These are phyloP conservation scores for Syngnathus floridae DNA, from an alignment of 2,113 vertebrate genomes.

Conservation along the genomic window DNA sequence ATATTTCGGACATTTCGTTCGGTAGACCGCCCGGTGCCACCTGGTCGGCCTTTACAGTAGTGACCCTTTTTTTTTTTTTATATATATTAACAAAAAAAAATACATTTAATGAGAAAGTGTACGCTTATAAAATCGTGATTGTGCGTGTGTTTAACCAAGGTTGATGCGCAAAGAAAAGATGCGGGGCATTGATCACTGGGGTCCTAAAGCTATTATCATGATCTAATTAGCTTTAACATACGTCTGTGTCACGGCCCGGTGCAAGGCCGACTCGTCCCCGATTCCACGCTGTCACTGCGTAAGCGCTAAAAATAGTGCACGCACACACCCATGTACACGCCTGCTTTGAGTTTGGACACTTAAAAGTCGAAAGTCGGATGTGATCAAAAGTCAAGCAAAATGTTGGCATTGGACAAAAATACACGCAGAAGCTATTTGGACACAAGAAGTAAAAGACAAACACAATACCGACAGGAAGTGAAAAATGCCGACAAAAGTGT, in stretches of 20 bases:
- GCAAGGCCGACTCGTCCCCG: constrained; percentile 71
- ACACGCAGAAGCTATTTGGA: no score
- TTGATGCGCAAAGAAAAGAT: constrained; percentile 68
- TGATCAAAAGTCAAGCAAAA: no score
- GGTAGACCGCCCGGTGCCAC: neutral
- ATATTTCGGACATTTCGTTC: neutral
- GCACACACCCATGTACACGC: neutral
- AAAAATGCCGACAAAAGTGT: no score
- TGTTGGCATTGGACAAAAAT: no score
- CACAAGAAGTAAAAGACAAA: no score
- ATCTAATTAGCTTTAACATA: constrained; percentile 79
- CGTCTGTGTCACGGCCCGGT: constrained; percentile 74
- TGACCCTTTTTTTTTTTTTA: no score
- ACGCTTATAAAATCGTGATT: no score
- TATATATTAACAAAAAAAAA: no score
- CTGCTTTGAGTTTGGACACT: constrained; percentile 10
- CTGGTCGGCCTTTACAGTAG: no score
- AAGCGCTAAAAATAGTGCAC: constrained; percentile 60
- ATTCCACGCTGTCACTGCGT: constrained; percentile 69
- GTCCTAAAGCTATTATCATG: constrained; percentile 78
- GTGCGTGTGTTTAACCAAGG: constrained; percentile 44
- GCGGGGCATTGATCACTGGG: constrained; percentile 73
- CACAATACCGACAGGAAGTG: no score
- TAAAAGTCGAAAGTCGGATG: no score
- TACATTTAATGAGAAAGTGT: no score